These are phyloP conservation scores for Chondrilla cf. caribensis DNA, from an alignment of 37 sponge, comb jelly and placozoan genomes.

Conservation along the genomic window DNA sequence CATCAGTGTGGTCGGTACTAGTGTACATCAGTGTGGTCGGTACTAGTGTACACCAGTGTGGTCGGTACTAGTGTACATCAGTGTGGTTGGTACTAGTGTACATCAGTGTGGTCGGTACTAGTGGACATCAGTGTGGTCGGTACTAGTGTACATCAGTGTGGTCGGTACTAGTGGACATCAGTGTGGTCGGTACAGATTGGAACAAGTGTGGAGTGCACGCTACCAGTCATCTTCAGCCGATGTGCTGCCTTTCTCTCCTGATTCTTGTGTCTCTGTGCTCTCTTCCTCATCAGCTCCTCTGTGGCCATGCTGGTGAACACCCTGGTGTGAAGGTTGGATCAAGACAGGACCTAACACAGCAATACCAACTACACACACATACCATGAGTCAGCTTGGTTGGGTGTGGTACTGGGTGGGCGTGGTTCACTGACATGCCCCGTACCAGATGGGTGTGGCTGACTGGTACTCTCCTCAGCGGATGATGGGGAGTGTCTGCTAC, in stretches of 20 bases:
- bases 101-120: too few relatives aligned
- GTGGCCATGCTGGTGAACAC: slow-evolving; percentile 23
- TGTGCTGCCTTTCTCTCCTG: background rate
- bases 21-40: too few relatives aligned
- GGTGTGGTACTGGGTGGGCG: background rate
- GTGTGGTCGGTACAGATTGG: too few relatives aligned
- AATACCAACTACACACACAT: background rate
- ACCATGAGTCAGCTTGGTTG: background rate
- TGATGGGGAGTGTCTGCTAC: too few relatives aligned
- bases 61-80: too few relatives aligned
- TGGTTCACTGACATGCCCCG: background rate
- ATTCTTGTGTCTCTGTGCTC: slow-evolving; percentile 35
- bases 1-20: too few relatives aligned
- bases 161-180: too few relatives aligned
- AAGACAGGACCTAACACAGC: background rate
- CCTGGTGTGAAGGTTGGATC: slow-evolving; percentile 18
- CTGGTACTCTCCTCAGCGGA: too few relatives aligned
- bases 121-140: too few relatives aligned
- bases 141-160: background rate
- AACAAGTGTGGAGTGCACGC: background rate
- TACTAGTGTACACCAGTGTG: background rate
- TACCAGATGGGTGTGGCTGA: too few relatives aligned
- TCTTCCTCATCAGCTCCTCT: slow-evolving; percentile 37
- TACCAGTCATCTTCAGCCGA: slow-evolving; percentile 35
- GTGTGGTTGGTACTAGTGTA: background rate